phyloP scores from a whole-genome alignment of 2,888 invertebrate genomes.

The Pediacus dermestoides region DNA sequence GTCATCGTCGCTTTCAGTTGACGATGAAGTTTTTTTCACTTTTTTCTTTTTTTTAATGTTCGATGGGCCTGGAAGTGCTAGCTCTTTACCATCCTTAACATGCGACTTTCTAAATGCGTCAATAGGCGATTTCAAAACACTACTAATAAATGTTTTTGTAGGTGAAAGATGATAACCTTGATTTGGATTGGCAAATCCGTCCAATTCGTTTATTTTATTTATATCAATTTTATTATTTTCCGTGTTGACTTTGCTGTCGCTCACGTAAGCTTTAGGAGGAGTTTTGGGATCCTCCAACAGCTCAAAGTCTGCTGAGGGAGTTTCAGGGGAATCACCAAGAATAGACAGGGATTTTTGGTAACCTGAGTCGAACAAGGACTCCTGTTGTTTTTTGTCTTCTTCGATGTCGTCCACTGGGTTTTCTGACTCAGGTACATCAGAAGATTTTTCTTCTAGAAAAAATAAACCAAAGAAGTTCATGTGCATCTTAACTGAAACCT shows the following conservation, averaged over 20 bases:
- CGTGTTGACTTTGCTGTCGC: conserved; percentile 25
- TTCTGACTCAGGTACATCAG: too few species aligned
- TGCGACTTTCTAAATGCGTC: conserved; percentile 19
- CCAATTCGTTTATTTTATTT: conserved; percentile 37
- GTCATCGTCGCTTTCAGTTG: conserved; percentile 30
- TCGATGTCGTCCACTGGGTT: background rate
- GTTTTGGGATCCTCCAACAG: conserved; percentile 27
- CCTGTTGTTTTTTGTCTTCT: conserved; percentile 18
- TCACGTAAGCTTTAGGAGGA: conserved; percentile 24
- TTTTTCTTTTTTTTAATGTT: conserved; percentile 29
- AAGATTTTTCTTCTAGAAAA: too few species aligned
- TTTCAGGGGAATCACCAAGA: conserved; percentile 27
- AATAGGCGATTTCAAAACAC: conserved; percentile 23
- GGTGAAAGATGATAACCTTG: too few species aligned
- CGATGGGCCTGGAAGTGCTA: conserved; percentile 32
- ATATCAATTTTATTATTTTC: conserved; percentile 24
- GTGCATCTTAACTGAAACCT: too few species aligned
- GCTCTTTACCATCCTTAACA: conserved; percentile 15
- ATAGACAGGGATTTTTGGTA: conserved; percentile 40
- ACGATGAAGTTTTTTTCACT: conserved; percentile 20
- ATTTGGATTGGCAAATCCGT: too few species aligned
- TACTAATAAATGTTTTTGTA: conserved; percentile 26
- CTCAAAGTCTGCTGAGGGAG: conserved; percentile 25
- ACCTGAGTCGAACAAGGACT: conserved; percentile 37
- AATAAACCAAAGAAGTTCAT: too few species aligned